Evolutionary conservation across 2,113 vertebrate species (phyloP).

Genomic region (Ascaphus truei): DNA sequence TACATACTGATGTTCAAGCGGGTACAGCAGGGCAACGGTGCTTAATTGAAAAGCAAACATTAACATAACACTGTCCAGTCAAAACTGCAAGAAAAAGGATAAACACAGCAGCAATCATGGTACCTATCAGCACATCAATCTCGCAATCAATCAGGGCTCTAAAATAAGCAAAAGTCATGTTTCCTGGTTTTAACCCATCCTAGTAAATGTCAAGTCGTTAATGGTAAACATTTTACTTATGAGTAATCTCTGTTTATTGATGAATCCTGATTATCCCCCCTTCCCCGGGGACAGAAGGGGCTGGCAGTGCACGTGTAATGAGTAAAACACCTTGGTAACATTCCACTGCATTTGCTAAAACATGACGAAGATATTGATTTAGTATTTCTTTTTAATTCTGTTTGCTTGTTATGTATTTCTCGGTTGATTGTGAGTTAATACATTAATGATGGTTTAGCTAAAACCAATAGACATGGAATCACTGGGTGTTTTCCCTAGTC

Average conservation of each 20-base stretch:
- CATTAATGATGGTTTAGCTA: too few species aligned
- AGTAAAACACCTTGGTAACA: not conserved
- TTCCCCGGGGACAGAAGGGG: not conserved
- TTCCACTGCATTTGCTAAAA: not conserved
- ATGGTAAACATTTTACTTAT: slow-evolving; percentile 25
- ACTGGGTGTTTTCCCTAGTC: too few species aligned
- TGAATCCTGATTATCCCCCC: not conserved
- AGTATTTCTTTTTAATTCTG: too few species aligned
- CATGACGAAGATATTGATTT: not conserved
- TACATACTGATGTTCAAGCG: too few species aligned
- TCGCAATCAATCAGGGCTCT: slow-evolving; percentile 12
- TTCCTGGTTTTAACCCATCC: slow-evolving; percentile 26
- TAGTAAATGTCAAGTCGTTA: slow-evolving; percentile 27
- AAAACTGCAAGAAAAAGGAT: not conserved
- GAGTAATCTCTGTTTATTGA: slow-evolving; percentile 15
- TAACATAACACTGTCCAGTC: slow-evolving; percentile 31
- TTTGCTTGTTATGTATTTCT: too few species aligned
- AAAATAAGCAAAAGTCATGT: slow-evolving; percentile 29
- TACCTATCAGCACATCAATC: slow-evolving; percentile 29
- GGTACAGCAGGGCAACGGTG: too few species aligned
- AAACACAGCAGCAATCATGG: slow-evolving; percentile 16
- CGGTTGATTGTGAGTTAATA: too few species aligned
- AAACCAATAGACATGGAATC: too few species aligned
- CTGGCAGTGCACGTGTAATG: not conserved
- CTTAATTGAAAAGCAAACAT: slow-evolving; percentile 17